A percentile compares a stretch with the other conserved stretches of the same genome.
Conservation (phyloP, 2,888 invertebrate genomes). For the Pyrochroa serraticornis region DNA sequence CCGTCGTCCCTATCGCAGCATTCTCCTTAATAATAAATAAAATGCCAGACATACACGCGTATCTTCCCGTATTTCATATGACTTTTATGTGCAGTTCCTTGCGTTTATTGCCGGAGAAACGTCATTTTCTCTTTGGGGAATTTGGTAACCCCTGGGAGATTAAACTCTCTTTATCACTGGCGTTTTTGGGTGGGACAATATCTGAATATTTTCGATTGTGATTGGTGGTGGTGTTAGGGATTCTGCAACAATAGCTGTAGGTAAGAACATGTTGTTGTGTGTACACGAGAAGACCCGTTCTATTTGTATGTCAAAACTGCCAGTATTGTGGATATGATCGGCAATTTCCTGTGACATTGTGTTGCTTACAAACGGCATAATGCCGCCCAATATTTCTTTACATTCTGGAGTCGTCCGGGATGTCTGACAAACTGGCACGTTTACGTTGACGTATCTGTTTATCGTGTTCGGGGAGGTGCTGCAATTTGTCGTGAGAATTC, state of each 20-base stretch:
- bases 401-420: conserved; percentile 3
- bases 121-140: conserved; percentile 17
- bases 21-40: conserved; percentile 7
- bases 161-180: conserved; percentile 10
- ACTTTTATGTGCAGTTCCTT: conserved; percentile 20
- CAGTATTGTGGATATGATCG: conserved; percentile 34
- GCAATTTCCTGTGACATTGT: conserved; percentile 34
- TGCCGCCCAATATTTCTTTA: conserved; percentile 13
- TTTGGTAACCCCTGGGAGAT: conserved; percentile 1
- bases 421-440: not conserved
- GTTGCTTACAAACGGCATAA: conserved; percentile 28
- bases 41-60: conserved; percentile 6
- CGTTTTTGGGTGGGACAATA: no score
- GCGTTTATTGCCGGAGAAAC: conserved; percentile 13
- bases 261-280: conserved; percentile 14
- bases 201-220: no score
- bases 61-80: conserved; percentile 9
- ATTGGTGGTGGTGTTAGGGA: conserved; percentile 2
- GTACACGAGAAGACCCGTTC: conserved; percentile 15
- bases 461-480: not conserved
- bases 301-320: conserved; percentile 33
- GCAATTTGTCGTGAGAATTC: not conserved
- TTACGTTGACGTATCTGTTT: not conserved
- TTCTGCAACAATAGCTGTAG: conserved; percentile 8
- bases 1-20: not conserved